These are phyloP conservation scores for Lepeophtheirus salmonis DNA, from an alignment of 1,140 invertebrate genomes.

Conservation along the genomic window DNA sequence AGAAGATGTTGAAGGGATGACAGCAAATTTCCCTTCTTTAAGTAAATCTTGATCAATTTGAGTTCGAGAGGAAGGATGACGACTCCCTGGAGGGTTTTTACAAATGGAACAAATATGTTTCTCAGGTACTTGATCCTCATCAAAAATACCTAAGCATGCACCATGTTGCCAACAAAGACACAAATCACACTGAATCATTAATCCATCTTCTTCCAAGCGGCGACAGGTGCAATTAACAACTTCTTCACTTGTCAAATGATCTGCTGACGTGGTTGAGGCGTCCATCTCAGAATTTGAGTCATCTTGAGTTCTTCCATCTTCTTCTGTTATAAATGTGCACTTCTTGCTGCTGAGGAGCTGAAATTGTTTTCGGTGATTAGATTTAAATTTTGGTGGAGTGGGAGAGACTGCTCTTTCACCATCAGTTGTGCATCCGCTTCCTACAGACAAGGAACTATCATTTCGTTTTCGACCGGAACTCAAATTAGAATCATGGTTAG, in stretches of 20 bases:
- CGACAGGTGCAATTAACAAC: constrained; percentile 71
- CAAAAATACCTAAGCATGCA: constrained; percentile 58
- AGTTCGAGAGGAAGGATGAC: constrained; percentile 43
- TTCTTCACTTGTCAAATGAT: constrained; percentile 34
- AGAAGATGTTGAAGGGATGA: constrained; percentile 22
- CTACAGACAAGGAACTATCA: not conserved
- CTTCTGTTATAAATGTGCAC: not conserved
- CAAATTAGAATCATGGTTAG: too few relatives aligned
- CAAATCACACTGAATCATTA: constrained; percentile 85
- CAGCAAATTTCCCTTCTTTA: constrained; percentile 54
- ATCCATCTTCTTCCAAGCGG: constrained; percentile 63
- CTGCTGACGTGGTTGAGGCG: constrained; percentile 26
- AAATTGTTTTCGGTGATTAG: too few relatives aligned
- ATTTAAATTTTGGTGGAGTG: not conserved
- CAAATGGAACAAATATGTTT: constrained; percentile 78
- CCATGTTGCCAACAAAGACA: constrained; percentile 89
- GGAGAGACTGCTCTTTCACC: not conserved
- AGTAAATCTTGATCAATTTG: constrained; percentile 70
- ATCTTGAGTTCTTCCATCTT: not conserved
- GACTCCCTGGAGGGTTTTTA: constrained; percentile 47
- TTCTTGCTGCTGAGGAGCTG: not conserved
- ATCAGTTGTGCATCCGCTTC: not conserved
- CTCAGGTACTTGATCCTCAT: constrained; percentile 59
- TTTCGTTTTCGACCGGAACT: not conserved
- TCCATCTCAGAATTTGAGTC: constrained; percentile 5